These are phyloP conservation scores for Steatocranus sp. DNA, from an alignment of 2,797 vertebrate species.

Conservation along the genomic window DNA sequence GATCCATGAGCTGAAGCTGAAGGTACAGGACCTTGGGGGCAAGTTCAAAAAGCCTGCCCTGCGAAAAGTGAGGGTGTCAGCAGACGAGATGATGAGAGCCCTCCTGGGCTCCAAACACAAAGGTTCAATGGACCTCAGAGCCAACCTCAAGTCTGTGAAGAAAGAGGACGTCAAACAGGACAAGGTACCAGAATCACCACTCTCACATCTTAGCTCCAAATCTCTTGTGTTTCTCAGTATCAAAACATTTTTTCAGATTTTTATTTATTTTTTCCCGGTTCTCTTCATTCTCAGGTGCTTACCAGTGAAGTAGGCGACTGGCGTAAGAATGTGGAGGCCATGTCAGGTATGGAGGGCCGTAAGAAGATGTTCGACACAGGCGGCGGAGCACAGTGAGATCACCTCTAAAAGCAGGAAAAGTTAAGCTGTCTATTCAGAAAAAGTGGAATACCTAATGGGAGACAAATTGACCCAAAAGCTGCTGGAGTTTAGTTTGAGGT, in stretches of 20 bases:
- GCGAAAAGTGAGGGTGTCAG: slow-evolving; percentile 80
- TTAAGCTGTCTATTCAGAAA: background rate
- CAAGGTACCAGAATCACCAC: slow-evolving; percentile 59
- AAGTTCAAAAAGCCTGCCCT: slow-evolving; percentile 81
- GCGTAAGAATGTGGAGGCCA: slow-evolving; percentile 84
- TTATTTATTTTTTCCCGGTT: background rate
- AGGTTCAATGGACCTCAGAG: slow-evolving; percentile 79
- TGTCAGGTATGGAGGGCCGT: slow-evolving; percentile 83
- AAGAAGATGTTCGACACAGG: slow-evolving; percentile 84
- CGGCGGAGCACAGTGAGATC: slow-evolving; percentile 67
- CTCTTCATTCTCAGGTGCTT: slow-evolving; percentile 56
- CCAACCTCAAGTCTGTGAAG: slow-evolving; percentile 83
- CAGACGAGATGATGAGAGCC: slow-evolving; percentile 83
- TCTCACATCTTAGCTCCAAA: background rate
- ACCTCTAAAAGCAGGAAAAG: background rate
- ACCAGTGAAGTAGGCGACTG: slow-evolving; percentile 79
- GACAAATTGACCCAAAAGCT: background rate
- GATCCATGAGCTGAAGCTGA: slow-evolving; percentile 80
- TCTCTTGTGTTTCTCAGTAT: background rate
- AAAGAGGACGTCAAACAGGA: slow-evolving; percentile 81
- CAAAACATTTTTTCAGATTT: background rate
- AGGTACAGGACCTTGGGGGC: slow-evolving; percentile 77
- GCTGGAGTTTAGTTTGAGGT: background rate
- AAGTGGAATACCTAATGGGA: background rate
- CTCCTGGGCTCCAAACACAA: slow-evolving; percentile 83